A percentile compares a stretch with the other conserved stretches of the same genome.
Conservation (phyloP, 2,888 invertebrate species). For the Lypha dubia region DNA sequence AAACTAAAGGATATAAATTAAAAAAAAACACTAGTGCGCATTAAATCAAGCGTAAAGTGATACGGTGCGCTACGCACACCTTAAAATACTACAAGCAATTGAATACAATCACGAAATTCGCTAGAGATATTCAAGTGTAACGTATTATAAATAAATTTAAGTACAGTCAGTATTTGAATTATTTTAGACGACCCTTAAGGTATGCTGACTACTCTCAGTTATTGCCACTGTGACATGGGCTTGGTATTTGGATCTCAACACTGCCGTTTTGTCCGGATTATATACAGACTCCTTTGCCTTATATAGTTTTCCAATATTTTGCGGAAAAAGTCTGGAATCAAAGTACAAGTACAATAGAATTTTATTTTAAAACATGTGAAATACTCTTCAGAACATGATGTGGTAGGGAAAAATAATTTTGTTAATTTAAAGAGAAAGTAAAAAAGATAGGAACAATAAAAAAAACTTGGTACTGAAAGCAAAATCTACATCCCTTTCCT, state of each 20-base stretch:
- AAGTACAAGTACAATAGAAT: background rate
- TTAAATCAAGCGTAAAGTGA: conserved; percentile 57
- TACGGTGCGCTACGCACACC: background rate
- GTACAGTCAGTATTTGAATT: too few relatives aligned
- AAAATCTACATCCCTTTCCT: background rate
- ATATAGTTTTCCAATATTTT: background rate
- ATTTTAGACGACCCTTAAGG: too few relatives aligned
- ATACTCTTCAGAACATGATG: background rate
- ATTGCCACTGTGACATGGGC: too few relatives aligned
- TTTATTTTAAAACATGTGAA: background rate
- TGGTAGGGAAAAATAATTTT: conserved; percentile 34
- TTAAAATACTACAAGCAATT: background rate
- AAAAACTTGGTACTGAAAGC: background rate
- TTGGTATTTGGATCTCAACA: too few relatives aligned
- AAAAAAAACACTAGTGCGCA: background rate
- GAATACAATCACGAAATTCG: background rate
- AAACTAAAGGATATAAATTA: background rate
- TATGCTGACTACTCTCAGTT: too few relatives aligned
- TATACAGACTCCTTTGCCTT: too few relatives aligned
- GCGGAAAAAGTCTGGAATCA: background rate
- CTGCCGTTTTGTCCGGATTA: too few relatives aligned
- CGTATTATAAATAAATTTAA: too few relatives aligned
- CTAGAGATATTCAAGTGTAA: background rate
- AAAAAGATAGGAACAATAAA: conserved; percentile 25
- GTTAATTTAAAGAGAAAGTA: conserved; percentile 56